Base-by-base conservation (phyloP, 2,113 vertebrate genomes). In the Boleophthalmus pectinirostris region DNA sequence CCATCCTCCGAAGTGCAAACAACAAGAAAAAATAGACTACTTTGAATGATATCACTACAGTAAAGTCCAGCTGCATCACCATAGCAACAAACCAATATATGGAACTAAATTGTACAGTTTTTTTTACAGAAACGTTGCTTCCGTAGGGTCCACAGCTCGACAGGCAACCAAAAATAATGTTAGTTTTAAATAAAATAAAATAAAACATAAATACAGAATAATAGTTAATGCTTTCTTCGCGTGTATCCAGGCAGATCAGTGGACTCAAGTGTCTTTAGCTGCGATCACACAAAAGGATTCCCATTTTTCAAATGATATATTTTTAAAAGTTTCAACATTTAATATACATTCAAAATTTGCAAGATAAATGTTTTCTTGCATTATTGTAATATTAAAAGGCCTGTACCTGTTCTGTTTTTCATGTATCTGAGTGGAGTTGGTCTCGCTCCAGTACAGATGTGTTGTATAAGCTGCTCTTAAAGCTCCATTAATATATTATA, bases 191-290 rank as follows among this genome's bases (percentile, higher is more conserved):
- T 60, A 66, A 66, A 38, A 66, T 95, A 94, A 94, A 93, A 94
- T 87, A 95, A 96, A 95, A 95, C 91, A 92, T 92, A 86, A 82
- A 94, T 43, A 43, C 38, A 87, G 35, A 64, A 64, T 35, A 25
- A 58, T 24, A 18, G 57, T 60, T 60, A 89, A 87, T 90, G 88
- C 79, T 93, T 94, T 93, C 92, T 93, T 93, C 82, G 89, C 86
- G 83, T 76, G 85, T 74, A 86, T 67, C 77, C 85, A 87, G 92
- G 92, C 86, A 87, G 79, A 47, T 3, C 88, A 90, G 80, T 86
- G 88, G 86, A 85, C 71, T 78, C 66, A 14, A 86, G 80, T 81
- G 89, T 91, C 88, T 92, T 82, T 87, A 33, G 61, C 61, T 35
- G 33, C 61, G 33, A 20, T 33, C 61, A 38, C 61, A 64, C 61